Conservation (phyloP, 2,113 vertebrate genomes). For the Pterocles gutturalis region DNA sequence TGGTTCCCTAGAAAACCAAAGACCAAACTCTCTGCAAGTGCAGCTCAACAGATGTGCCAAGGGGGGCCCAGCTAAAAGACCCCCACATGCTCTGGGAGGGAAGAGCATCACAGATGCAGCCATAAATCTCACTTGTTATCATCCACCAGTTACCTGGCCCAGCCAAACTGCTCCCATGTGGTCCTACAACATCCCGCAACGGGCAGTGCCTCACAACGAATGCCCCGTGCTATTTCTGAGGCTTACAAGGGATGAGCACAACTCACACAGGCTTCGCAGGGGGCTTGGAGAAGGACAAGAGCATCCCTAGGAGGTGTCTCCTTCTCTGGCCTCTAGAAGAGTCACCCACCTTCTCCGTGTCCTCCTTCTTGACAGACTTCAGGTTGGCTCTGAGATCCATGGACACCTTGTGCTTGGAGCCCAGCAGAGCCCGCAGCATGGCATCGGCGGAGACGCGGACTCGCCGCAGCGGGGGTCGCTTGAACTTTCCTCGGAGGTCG, state of each 20-base stretch:
- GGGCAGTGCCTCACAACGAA: background rate
- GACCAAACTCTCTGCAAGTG: background rate
- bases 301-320: background rate
- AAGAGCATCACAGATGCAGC: fast-evolving
- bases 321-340: background rate
- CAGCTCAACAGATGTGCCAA: background rate
- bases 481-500: conserved; percentile 94
- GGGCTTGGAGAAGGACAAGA: background rate
- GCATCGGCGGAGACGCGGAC: conserved; percentile 93
- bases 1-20: background rate
- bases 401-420: conserved; percentile 96
- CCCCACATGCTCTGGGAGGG: background rate
- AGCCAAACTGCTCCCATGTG: fast-evolving
- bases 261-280: background rate
- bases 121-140: background rate
- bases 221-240: background rate
- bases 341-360: conserved; percentile 89
- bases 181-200: background rate
- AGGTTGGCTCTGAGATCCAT: conserved; percentile 96
- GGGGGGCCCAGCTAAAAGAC: background rate
- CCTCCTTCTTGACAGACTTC: conserved; percentile 97
- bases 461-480: conserved; percentile 86
- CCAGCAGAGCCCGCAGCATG: conserved; percentile 93
- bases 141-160: background rate
- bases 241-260: background rate